A percentile compares a stretch with the other conserved stretches of the same genome.
phyloP scores from a whole-genome alignment of 2,888 invertebrate genomes.

The Diachrysia chrysitis region DNA sequence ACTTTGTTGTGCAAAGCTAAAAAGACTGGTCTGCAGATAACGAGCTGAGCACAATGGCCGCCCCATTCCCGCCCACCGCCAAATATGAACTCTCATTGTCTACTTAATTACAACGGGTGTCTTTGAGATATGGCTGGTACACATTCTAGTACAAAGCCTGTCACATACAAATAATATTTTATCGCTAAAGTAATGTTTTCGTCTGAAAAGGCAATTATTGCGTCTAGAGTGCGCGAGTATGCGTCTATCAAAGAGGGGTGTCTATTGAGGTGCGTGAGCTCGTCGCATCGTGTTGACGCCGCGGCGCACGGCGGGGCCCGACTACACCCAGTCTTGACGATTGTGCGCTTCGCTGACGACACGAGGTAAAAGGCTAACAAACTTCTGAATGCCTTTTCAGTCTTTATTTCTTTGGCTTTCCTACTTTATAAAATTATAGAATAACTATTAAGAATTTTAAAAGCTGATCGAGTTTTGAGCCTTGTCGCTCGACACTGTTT shows the following conservation, averaged over 20 bases:
- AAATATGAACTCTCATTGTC: conserved; percentile 87
- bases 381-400: background rate
- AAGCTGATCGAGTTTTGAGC: background rate
- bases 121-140: conserved; percentile 83
- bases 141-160: conserved; percentile 80
- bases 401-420: background rate
- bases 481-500: no score
- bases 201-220: conserved; percentile 75
- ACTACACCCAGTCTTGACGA: conserved; percentile 10
- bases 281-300: conserved; percentile 10
- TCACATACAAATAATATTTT: conserved; percentile 86
- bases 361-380: conserved; percentile 20
- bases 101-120: conserved; percentile 87
- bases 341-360: conserved; percentile 20
- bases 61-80: conserved; percentile 74
- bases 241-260: conserved; percentile 60
- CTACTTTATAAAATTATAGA: background rate
- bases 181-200: conserved; percentile 76
- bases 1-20: conserved; percentile 81
- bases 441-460: background rate
- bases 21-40: conserved; percentile 85
- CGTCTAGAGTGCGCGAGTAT: conserved; percentile 53
- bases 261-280: conserved; percentile 45
- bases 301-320: conserved; percentile 9
- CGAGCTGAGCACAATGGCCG: conserved; percentile 78